A percentile compares a stretch with the other conserved stretches of the same genome.
Evolutionary conservation across 2,888 invertebrate species (phyloP).

Genomic region (Sarcophaga rosellei): DNA sequence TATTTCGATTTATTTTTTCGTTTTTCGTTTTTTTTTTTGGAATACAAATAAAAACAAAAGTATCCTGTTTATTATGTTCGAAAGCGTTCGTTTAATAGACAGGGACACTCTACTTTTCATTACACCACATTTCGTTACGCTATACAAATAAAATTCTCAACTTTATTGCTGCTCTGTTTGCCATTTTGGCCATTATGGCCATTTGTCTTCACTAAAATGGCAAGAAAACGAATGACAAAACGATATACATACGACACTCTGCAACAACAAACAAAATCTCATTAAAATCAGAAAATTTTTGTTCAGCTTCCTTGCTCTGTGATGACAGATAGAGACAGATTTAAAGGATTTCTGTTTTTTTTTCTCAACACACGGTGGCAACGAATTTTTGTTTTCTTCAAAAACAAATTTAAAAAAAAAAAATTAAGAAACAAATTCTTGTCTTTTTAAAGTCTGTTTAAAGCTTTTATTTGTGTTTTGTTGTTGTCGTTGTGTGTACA

Average conservation of each 20-base stretch:
- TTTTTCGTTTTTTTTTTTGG: not conserved
- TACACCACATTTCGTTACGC: constrained; percentile 71
- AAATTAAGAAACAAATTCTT: not conserved
- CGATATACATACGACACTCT: too few species aligned
- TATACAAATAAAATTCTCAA: constrained; percentile 69
- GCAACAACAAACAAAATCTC: constrained; percentile 13
- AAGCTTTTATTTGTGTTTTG: not conserved
- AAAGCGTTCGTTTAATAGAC: not conserved
- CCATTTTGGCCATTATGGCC: not conserved
- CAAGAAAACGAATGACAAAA: constrained; percentile 3
- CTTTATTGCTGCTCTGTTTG: constrained; percentile 67
- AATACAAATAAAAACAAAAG: not conserved
- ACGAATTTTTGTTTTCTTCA: too few species aligned
- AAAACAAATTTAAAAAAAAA: too few species aligned
- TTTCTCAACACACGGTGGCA: constrained; percentile 44
- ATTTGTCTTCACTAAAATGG: constrained; percentile 32
- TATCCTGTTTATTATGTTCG: not conserved
- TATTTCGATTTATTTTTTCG: too few species aligned
- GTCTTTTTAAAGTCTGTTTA: not conserved
- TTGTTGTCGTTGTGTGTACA: not conserved
- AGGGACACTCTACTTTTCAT: constrained; percentile 53
- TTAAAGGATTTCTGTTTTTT: not conserved
- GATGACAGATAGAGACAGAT: not conserved
- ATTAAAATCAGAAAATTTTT: not conserved
- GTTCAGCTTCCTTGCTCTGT: not conserved